Conservation (phyloP, 1,140 invertebrate genomes). For the Pomacea maculata region DNA sequence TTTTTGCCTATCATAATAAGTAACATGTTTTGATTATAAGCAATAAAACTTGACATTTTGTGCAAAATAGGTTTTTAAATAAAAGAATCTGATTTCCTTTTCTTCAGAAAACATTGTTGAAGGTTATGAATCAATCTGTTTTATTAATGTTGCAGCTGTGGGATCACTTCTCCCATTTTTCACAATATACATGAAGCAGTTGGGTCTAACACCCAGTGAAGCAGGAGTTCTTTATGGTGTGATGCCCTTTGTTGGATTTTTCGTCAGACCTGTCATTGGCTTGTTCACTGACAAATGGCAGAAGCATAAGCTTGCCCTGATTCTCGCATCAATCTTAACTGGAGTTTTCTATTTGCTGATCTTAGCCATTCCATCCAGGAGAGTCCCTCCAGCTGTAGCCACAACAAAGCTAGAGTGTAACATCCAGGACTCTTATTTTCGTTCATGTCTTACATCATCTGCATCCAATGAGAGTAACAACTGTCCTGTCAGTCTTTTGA, state of each 20-base stretch:
- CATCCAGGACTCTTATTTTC: conserved; percentile 45
- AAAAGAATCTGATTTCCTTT: too few species aligned
- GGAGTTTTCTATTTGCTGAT: conserved; percentile 49
- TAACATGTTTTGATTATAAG: too few species aligned
- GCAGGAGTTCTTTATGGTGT: conserved; percentile 34
- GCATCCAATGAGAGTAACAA: neutral
- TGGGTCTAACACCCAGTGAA: conserved; percentile 29
- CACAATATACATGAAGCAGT: conserved; percentile 31
- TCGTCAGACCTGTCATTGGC: conserved; percentile 31
- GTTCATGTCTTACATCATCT: conserved; percentile 37
- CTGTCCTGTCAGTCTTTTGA: neutral
- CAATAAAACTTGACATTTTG: too few species aligned
- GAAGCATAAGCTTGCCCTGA: conserved; percentile 30
- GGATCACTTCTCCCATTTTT: conserved; percentile 34
- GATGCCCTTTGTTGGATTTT: conserved; percentile 37
- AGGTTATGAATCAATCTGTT: too few species aligned
- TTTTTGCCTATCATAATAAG: too few species aligned
- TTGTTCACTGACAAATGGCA: conserved; percentile 32
- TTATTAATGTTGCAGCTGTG: conserved; percentile 33
- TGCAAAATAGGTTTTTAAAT: too few species aligned
- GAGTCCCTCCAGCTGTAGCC: conserved; percentile 3
- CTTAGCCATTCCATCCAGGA: conserved; percentile 40
- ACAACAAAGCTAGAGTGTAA: conserved; percentile 44
- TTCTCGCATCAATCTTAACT: conserved; percentile 36
- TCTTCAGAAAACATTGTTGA: too few species aligned